Percentiles rank a stretch among this genome's conserved stretches.
phyloP scores from a whole-genome alignment of 2,888 invertebrate species.

The Oxycera nigricornis region DNA sequence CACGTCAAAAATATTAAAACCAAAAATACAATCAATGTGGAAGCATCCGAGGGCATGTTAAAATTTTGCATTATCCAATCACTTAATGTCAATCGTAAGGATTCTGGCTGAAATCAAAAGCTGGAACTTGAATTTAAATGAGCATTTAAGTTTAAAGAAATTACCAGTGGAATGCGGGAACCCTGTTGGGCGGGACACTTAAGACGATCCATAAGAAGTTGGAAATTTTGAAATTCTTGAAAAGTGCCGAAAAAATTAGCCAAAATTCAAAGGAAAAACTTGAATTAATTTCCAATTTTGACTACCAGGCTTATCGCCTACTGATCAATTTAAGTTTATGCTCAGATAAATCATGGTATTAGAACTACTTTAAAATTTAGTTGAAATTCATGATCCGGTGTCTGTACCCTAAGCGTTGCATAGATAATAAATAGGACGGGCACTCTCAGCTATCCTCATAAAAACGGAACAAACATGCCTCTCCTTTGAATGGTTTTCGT shows the following conservation, averaged over 20 bases:
- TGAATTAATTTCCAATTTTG: slow-evolving; percentile 1
- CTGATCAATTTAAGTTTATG: neutral
- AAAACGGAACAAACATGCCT: too few relatives aligned
- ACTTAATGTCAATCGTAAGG: slow-evolving; percentile 33
- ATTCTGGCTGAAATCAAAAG: slow-evolving; percentile 1
- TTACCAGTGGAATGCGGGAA: slow-evolving; percentile 3
- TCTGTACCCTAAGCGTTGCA: too few relatives aligned
- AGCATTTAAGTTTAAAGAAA: neutral
- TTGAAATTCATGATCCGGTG: too few relatives aligned
- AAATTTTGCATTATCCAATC: slow-evolving; percentile 43
- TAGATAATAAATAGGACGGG: too few relatives aligned
- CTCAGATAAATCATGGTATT: too few relatives aligned
- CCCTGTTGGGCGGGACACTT: neutral
- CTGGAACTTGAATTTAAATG: neutral
- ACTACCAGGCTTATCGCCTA: neutral
- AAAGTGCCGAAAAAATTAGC: neutral
- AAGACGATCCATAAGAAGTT: slow-evolving; percentile 10
- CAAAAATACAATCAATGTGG: slow-evolving; percentile 20
- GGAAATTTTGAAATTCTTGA: slow-evolving; percentile 17
- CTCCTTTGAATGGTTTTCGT: too few relatives aligned
- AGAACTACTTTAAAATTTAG: too few relatives aligned
- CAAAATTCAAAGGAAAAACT: neutral
- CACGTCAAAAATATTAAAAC: slow-evolving; percentile 33
- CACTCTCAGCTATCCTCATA: too few relatives aligned
- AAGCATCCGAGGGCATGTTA: slow-evolving; percentile 32